Conservation (phyloP, 2,113 vertebrate species). For the Clarias batrachus region DNA sequence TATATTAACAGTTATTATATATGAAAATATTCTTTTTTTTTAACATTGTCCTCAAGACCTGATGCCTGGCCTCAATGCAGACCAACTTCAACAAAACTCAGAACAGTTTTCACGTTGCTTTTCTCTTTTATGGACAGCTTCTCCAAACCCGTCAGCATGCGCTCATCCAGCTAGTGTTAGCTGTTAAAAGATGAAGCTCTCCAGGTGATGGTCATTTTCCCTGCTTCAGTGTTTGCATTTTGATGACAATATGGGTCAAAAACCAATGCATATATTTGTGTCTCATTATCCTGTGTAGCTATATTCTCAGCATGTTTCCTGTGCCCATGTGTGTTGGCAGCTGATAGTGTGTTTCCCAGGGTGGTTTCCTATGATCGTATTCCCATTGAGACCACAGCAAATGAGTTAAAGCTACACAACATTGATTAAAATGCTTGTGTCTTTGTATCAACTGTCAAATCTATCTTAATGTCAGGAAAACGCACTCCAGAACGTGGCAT, state of each 20-base stretch:
- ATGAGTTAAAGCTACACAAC: constrained; percentile 22
- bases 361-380: constrained; percentile 27
- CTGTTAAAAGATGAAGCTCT: not conserved
- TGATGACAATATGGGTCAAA: not conserved
- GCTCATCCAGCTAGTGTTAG: not conserved
- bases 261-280: constrained; percentile 31
- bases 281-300: constrained; percentile 17
- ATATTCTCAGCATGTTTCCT: constrained; percentile 3
- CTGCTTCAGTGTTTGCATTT: not conserved
- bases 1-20: too few relatives aligned
- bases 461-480: not conserved
- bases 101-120: not conserved
- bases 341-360: constrained; percentile 34
- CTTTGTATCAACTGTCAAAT: not conserved
- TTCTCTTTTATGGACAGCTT: not conserved
- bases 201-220: not conserved
- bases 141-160: not conserved
- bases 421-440: constrained; percentile 46
- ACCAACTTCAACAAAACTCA: not conserved
- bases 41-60: too few relatives aligned
- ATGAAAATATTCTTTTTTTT: too few relatives aligned
- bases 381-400: constrained; percentile 12
- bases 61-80: not conserved
- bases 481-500: not conserved
- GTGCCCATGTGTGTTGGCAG: constrained; percentile 20